A percentile compares a stretch with the other conserved stretches of the same genome.
phyloP scores from a whole-genome alignment of 2,888 invertebrate genomes.

The Dasypogon diadema region DNA sequence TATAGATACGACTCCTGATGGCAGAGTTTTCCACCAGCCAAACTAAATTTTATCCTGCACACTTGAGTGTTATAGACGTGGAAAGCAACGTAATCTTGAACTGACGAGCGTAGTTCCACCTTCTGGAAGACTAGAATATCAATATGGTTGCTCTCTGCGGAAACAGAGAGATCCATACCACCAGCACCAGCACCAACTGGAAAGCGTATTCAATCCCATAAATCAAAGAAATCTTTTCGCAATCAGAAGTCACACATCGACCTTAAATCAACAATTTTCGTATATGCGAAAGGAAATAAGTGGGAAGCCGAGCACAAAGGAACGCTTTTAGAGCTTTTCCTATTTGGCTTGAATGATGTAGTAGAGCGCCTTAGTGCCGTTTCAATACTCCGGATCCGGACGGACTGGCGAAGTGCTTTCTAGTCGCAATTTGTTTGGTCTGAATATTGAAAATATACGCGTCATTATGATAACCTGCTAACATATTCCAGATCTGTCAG shows the following conservation, averaged over 20 bases:
- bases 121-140: conserved; percentile 42
- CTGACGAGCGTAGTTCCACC: conserved; percentile 1
- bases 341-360: background rate
- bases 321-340: conserved; percentile 27
- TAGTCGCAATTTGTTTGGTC: background rate
- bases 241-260: conserved; percentile 51
- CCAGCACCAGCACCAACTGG: background rate
- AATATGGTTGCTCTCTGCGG: conserved; percentile 15
- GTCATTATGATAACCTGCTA: conserved; percentile 25
- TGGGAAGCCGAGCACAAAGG: conserved; percentile 31
- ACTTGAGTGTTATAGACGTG: background rate
- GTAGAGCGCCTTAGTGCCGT: background rate
- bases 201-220: conserved; percentile 5
- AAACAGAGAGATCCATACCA: background rate
- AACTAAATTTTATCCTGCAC: background rate
- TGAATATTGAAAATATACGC: conserved; percentile 28
- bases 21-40: background rate
- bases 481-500: background rate
- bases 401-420: background rate
- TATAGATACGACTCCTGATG: background rate
- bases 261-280: conserved; percentile 52
- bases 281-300: conserved; percentile 38
- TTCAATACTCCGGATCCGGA: background rate
- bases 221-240: conserved; percentile 50
- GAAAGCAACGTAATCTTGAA: conserved; percentile 21